Conservation (phyloP, 2,797 vertebrate genomes). For the Muraenolepis orangiensis region DNA sequence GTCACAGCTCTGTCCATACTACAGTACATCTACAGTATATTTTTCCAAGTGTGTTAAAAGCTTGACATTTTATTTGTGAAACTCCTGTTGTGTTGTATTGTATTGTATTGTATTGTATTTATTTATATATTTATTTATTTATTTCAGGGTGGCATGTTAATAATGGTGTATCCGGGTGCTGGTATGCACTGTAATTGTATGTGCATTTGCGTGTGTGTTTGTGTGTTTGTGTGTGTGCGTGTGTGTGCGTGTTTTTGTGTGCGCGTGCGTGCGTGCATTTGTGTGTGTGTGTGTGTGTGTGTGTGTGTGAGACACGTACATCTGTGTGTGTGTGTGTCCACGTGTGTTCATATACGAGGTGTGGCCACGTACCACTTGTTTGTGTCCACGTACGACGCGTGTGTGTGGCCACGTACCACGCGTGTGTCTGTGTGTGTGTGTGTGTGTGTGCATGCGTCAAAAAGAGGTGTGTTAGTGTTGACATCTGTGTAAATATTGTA, state of each 20-base stretch:
- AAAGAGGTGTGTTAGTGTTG: conserved; percentile 10
- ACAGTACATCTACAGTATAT: conserved; percentile 25
- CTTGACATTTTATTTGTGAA: conserved; percentile 5
- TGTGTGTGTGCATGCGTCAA: conserved; percentile 11
- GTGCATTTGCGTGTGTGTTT: conserved; percentile 27
- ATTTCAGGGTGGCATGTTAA: neutral
- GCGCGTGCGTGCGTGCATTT: conserved; percentile 2
- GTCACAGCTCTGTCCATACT: conserved; percentile 31
- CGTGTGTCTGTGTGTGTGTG: too few relatives aligned
- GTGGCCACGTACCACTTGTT: conserved; percentile 21
- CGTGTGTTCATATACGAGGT: conserved; percentile 43
- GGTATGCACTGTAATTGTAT: conserved; percentile 48
- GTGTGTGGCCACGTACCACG: conserved; percentile 19
- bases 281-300: conserved; percentile 13
- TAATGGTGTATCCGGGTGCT: conserved; percentile 19
- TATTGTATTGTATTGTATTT: neutral
- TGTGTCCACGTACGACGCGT: conserved; percentile 12
- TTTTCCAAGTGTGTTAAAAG: conserved; percentile 33
- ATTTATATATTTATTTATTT: neutral
- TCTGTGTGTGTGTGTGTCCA: conserved; percentile 49
- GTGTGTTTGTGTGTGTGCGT: conserved; percentile 28
- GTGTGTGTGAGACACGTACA: conserved; percentile 40
- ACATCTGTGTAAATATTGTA: conserved; percentile 41
- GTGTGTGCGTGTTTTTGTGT: conserved; percentile 5
- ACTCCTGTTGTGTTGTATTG: conserved; percentile 13